A percentile compares a stretch with the other conserved stretches of the same genome.
Conservation (phyloP, 2,113 vertebrate genomes). For the Elachura formosa region DNA sequence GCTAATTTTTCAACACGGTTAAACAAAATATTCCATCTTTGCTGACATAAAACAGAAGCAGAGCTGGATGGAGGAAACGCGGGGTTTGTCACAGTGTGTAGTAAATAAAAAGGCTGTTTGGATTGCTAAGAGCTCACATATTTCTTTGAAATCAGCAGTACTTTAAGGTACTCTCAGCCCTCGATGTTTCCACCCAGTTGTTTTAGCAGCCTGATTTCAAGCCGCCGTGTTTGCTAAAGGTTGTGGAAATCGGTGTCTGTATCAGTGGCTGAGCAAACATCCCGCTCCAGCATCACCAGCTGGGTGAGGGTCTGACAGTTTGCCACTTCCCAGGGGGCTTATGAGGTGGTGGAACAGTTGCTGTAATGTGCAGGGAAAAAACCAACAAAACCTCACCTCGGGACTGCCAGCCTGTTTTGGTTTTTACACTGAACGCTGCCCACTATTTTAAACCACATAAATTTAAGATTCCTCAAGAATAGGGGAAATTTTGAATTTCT, state of each 20-base stretch:
- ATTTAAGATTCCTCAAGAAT: background rate
- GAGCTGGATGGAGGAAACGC: background rate
- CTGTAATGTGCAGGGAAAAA: background rate
- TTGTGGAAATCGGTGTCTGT: fast-evolving
- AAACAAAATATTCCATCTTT: background rate
- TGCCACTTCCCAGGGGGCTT: background rate
- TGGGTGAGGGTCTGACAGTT: background rate
- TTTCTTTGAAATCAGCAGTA: background rate
- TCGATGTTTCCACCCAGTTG: background rate
- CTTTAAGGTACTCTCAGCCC: background rate
- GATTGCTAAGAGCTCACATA: background rate
- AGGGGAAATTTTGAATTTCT: background rate
- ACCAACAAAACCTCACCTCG: background rate
- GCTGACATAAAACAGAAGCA: background rate
- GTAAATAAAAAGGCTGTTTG: background rate
- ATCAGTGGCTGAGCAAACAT: background rate
- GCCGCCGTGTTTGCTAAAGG: fast-evolving
- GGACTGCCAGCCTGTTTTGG: background rate
- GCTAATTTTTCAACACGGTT: background rate
- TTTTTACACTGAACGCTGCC: background rate
- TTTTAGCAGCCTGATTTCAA: background rate
- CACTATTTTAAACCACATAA: fast-evolving
- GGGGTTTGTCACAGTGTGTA: background rate
- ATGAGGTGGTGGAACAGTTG: background rate
- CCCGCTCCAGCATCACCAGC: background rate